Evolutionary conservation across 2,888 invertebrate species (phyloP).

Genomic region (Cantharis lateralis): DNA sequence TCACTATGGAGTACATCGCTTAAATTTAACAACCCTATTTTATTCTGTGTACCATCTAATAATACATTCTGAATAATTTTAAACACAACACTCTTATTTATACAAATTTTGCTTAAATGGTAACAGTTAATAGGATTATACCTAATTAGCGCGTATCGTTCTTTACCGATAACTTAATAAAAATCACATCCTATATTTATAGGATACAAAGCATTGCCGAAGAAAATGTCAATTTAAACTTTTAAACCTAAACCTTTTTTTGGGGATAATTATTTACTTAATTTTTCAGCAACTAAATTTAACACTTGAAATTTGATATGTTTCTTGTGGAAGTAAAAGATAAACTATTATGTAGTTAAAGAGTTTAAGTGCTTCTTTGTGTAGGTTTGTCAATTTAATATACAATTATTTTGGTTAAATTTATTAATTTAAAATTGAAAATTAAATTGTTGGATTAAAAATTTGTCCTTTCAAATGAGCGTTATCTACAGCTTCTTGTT

Average conservation of each 20-base stretch:
- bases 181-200: neutral
- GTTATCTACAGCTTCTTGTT: neutral
- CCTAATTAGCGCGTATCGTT: neutral
- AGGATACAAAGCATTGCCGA: neutral
- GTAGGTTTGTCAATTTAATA: constrained; percentile 4
- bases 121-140: neutral
- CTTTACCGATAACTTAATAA: neutral
- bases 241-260: neutral
- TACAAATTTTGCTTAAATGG: neutral
- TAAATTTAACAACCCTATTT: neutral
- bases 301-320: neutral
- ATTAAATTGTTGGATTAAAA: neutral
- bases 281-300: neutral
- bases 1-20: neutral
- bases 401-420: neutral
- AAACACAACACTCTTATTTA: neutral
- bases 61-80: neutral
- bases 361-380: neutral
- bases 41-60: neutral
- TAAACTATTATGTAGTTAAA: neutral
- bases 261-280: neutral
- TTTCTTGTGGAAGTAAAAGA: neutral
- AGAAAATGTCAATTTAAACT: neutral
- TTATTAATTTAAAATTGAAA: neutral
- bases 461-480: no score